A percentile compares a stretch with the other conserved stretches of the same genome.
phyloP scores from a whole-genome alignment of 53 echinoderm and acorn worm genomes.

The Stichopus horrens region DNA sequence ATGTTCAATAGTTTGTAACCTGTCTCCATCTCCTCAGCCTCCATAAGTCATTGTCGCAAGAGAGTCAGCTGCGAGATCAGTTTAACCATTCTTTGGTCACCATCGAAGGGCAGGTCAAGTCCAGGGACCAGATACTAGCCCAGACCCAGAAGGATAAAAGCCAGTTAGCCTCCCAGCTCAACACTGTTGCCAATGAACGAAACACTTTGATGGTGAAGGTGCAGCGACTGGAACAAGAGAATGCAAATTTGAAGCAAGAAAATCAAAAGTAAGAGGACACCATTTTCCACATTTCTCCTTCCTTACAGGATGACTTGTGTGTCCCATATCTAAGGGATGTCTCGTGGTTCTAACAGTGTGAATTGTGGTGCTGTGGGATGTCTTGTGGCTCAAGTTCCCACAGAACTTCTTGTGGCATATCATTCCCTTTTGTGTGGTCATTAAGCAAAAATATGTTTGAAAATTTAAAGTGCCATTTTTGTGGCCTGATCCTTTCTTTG shows the following conservation, averaged over 20 bases:
- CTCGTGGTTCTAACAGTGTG: too few relatives aligned
- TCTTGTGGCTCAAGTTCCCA: too few relatives aligned
- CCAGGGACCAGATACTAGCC: conserved; percentile 73
- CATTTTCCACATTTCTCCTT: too few relatives aligned
- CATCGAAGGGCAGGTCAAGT: conserved; percentile 84
- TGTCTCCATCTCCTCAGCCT: conserved; percentile 58
- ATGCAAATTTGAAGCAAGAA: conserved; percentile 25
- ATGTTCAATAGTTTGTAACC: neutral
- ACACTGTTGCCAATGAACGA: conserved; percentile 68
- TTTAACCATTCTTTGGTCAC: conserved; percentile 87
- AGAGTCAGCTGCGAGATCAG: conserved; percentile 78
- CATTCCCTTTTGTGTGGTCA: too few relatives aligned
- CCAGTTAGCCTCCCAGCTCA: conserved; percentile 69
- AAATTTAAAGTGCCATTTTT: too few relatives aligned
- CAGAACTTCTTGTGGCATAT: too few relatives aligned
- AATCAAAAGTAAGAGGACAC: conserved; percentile 19
- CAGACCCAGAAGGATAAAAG: conserved; percentile 74
- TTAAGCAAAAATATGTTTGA: too few relatives aligned
- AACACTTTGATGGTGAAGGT: conserved; percentile 70
- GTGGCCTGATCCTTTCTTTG: too few relatives aligned
- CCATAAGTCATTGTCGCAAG: conserved; percentile 95
- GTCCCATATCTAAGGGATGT: too few relatives aligned
- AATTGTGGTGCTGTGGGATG: too few relatives aligned
- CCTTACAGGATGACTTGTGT: too few relatives aligned
- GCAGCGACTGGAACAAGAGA: conserved; percentile 68